A percentile compares a stretch with the other conserved stretches of the same genome.
These are phyloP conservation scores for Spialia ferax DNA, from an alignment of 2,888 invertebrate genomes.

Conservation along the genomic window DNA sequence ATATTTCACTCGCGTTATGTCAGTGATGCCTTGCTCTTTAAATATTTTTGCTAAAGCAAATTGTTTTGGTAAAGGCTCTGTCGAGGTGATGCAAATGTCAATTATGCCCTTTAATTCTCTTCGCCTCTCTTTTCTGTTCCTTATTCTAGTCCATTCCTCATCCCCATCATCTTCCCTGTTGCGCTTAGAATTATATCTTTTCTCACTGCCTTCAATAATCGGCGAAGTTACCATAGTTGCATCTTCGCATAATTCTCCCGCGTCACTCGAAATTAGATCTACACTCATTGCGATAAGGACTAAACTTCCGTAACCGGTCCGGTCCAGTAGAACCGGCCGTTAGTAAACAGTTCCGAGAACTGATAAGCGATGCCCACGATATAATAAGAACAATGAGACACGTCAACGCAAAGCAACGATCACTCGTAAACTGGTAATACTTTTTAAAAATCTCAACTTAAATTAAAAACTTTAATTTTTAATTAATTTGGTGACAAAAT, in stretches of 20 bases:
- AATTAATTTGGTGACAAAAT: too few relatives aligned
- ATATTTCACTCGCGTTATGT: neutral
- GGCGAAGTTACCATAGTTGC: neutral
- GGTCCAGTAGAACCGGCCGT: neutral
- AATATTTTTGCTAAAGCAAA: constrained; percentile 1
- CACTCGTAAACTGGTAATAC: constrained; percentile 2
- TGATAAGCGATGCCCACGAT: neutral
- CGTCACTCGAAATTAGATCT: constrained; percentile 1
- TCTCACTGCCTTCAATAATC: neutral
- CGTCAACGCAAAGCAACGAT: neutral
- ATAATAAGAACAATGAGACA: neutral
- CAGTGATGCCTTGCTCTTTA: neutral
- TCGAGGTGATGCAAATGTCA: neutral
- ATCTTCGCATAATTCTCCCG: neutral
- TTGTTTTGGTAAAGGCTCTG: neutral
- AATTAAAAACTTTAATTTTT: too few relatives aligned
- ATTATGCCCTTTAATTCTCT: neutral
- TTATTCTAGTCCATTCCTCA: neutral
- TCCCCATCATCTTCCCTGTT: neutral
- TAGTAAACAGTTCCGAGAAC: constrained; percentile 1
- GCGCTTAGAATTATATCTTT: neutral
- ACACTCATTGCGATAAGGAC: neutral
- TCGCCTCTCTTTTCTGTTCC: neutral
- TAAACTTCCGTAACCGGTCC: neutral
- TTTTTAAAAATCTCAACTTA: too few relatives aligned